Conservation (phyloP, 2,113 vertebrate species). For the Caranx melampygus region DNA sequence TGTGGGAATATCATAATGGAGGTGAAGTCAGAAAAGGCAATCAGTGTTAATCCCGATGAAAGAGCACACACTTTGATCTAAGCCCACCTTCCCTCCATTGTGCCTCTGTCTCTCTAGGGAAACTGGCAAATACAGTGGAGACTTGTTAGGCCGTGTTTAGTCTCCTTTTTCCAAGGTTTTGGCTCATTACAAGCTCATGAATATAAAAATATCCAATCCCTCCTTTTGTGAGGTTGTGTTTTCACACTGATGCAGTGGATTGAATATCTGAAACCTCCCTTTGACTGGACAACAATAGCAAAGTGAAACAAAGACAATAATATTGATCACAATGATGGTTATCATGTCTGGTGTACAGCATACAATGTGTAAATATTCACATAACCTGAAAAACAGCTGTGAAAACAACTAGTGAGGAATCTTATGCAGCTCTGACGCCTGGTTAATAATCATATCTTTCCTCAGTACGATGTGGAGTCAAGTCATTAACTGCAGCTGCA, state of each 20-base stretch:
- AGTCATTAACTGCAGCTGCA: slow-evolving; percentile 32
- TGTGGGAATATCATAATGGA: slow-evolving; percentile 67
- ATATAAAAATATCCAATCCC: slow-evolving; percentile 38
- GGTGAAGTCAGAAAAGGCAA: slow-evolving; percentile 68
- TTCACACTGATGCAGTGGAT: slow-evolving; percentile 12
- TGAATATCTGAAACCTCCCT: slow-evolving; percentile 1
- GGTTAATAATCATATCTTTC: slow-evolving; percentile 25
- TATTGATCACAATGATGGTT: slow-evolving; percentile 10
- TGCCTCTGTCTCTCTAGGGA: slow-evolving; percentile 27
- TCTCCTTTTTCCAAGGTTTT: slow-evolving; percentile 54
- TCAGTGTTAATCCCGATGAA: slow-evolving; percentile 78
- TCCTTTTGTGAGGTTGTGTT: slow-evolving; percentile 37
- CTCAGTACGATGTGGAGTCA: slow-evolving; percentile 22
- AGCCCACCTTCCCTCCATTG: slow-evolving; percentile 18
- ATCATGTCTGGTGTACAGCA: background rate
- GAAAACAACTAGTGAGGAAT: background rate
- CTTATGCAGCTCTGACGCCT: slow-evolving; percentile 18
- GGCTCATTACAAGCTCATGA: slow-evolving; percentile 56
- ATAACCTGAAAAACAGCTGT: slow-evolving; percentile 8
- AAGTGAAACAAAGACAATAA: slow-evolving; percentile 4
- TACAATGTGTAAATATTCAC: slow-evolving; percentile 1
- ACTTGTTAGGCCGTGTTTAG: slow-evolving; percentile 54
- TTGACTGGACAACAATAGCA: slow-evolving; percentile 5
- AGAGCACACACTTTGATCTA: slow-evolving; percentile 69
- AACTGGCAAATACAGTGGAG: slow-evolving; percentile 32